Evolutionary conservation across 2,888 invertebrate genomes (phyloP), one percentile per base, ranked within the genome.

Genomic region (Seladonia tumulorum): DNA sequence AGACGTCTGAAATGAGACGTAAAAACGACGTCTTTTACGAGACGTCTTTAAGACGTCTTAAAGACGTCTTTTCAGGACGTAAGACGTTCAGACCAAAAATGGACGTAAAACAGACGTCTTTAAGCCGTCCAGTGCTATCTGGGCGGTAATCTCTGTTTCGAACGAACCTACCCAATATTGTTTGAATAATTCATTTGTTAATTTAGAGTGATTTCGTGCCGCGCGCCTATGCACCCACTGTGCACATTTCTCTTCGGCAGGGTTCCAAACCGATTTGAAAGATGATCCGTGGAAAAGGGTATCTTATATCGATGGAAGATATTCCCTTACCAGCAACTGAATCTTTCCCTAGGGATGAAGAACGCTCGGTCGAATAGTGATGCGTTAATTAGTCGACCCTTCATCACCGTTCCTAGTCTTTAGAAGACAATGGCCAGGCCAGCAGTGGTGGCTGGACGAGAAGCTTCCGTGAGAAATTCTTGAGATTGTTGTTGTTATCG

Each of bases 311-410:
- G 49, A 75, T 25, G 18, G 22, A 39, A 72, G 22, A 42, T 25
- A 72, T 72, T 47, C 3, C 60, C 39, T 63, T 12, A n/a, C 75
- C 45, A 45, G 5, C 29, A 45, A 76, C 42, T 25, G 60, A 8
- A 25, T 10, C 42, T 18, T 10, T 45, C 22, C 60, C 75, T 5
- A 18, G n/a, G 39, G 45, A 12, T 18, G 63, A 63, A 45, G n/a
- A n/a, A 49, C 39, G 53, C 45, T 63, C 49, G 45, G 49, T 45
- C 29, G 79, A 79, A 72, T 79, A 12, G 60, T 60, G 79, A 79
- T 39, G 53, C 66, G 49, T 79, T 74, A 74, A 79, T 79, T 79
- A 79, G 60, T 35, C 60, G 79, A 16, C 42, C 66, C 25, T 39
- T 39, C 68, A 35, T 25, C 74, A 4, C 53, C 12, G n/a, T 12